Evolutionary conservation across 2,113 vertebrate genomes (phyloP).

Genomic region (Cardinalis cardinalis): DNA sequence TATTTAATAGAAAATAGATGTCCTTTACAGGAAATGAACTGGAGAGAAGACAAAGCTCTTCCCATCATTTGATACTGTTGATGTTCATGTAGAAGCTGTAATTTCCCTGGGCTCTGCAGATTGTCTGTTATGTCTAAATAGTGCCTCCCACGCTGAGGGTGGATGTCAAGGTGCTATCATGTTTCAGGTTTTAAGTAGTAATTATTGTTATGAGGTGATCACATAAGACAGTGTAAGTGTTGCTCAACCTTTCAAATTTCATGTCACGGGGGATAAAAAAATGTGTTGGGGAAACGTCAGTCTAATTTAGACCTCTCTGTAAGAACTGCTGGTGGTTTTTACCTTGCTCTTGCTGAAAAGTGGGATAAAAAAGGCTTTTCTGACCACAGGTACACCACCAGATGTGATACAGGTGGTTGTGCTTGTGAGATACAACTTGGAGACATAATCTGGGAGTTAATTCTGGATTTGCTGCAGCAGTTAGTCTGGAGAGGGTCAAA

Average conservation of each 20-base stretch:
- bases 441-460: not conserved
- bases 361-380: not conserved
- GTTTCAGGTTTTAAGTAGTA: not conserved
- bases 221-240: not conserved
- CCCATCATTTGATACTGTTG: conserved; percentile 18
- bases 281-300: not conserved
- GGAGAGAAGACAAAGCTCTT: not conserved
- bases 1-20: conserved; percentile 13
- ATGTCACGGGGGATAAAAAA: not conserved
- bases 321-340: not conserved
- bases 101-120: not conserved
- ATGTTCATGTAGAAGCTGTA: not conserved
- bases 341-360: not conserved
- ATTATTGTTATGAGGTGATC: conserved; percentile 4
- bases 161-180: not conserved
- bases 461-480: not conserved
- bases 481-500: not conserved
- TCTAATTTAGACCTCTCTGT: not conserved
- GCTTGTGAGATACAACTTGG: rapidly evolving
- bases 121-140: conserved; percentile 25
- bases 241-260: not conserved
- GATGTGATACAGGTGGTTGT: too few relatives aligned
- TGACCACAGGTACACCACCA: rapidly evolving
- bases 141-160: not conserved
- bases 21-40: conserved; percentile 30